phyloP scores from a whole-genome alignment of 2,797 vertebrate species.

The Arrhamphus sclerolepis region DNA sequence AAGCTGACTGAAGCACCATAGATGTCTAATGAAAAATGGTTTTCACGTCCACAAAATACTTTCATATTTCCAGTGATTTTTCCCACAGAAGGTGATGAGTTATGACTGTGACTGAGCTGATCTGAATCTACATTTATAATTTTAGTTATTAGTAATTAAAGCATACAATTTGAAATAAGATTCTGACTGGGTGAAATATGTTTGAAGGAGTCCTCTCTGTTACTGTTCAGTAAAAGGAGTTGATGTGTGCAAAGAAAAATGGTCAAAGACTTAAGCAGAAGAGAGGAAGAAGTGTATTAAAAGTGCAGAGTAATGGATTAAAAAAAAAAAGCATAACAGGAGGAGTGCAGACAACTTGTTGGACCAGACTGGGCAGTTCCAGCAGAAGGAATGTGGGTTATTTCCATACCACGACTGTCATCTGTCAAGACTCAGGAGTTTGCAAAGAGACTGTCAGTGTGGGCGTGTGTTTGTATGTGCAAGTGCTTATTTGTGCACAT shows the following conservation, averaged over 20 bases:
- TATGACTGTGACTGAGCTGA: too few species aligned
- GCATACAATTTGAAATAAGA: too few species aligned
- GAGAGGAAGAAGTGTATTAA: neutral
- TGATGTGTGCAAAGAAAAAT: slow-evolving; percentile 11
- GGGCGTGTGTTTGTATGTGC: slow-evolving; percentile 10
- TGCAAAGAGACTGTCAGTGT: slow-evolving; percentile 46
- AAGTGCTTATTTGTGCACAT: slow-evolving; percentile 22
- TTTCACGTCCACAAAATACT: too few species aligned
- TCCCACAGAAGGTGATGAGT: too few species aligned
- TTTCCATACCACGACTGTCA: slow-evolving; percentile 64
- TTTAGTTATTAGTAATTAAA: too few species aligned
- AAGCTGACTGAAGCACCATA: too few species aligned
- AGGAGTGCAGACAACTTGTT: slow-evolving; percentile 42
- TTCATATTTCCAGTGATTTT: too few species aligned
- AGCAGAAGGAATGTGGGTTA: slow-evolving; percentile 66
- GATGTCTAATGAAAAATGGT: too few species aligned
- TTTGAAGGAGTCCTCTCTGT: too few species aligned
- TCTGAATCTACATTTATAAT: too few species aligned
- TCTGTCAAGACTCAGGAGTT: slow-evolving; percentile 62
- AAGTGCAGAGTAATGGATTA: slow-evolving; percentile 4
- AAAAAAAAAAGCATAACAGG: neutral
- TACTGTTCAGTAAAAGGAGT: slow-evolving; percentile 1
- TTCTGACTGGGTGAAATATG: too few species aligned
- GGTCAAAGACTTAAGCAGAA: neutral
- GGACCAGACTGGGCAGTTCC: slow-evolving; percentile 60